Base-by-base conservation (phyloP, 2,797 vertebrate genomes). In the Microchirus variegatus region DNA sequence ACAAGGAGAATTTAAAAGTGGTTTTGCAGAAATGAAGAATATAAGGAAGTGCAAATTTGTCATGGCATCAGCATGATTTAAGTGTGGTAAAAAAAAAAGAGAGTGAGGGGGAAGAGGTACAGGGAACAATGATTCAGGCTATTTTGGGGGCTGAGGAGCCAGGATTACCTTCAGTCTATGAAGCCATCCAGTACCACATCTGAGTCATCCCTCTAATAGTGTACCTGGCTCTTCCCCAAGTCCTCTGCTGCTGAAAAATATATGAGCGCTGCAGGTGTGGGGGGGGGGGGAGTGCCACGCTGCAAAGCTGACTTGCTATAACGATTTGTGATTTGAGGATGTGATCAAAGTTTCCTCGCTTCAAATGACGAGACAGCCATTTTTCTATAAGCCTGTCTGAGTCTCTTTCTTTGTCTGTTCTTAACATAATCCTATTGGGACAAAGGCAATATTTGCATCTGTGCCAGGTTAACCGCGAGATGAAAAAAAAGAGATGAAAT, bases 181-280 rank as follows among this genome's bases (percentile, higher is more conserved):
- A 46, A 75, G 52, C 43, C 47, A 63, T 51, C 71, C 56, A 61
- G 62, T 48, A 67, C 62, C 53, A 53, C 46, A 38, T 78, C 75
- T 86, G 80, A 83, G 63, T 83, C 85, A 84, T 83, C 67, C 75
- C 59, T 81, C 64, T 78, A 70, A 72, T 44, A 62, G 55, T 17
- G 71, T 40, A 76, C 73, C 78, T 81, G 78, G 78, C 83, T 64
- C 68, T 52, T 6, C 74, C 67, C 72, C 70, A 77, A 83, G 58
- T 63, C 63, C 75, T 64, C 49, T 22, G 36, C 75, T 67, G 64
- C 71, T 87, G 68, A 83, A 85, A 84, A 73, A 89, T 83, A 76
- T 14, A 87, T 82, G 83, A 82, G 73, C 3, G 31, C 72, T 66
- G 69, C 67, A 77, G 80, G 75, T 73, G n/a, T 66, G 63, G 17